Percentiles rank a stretch among this genome's conserved stretches.
Conservation (phyloP, 2,888 invertebrate genomes). For the Hemaris fuciformis region DNA sequence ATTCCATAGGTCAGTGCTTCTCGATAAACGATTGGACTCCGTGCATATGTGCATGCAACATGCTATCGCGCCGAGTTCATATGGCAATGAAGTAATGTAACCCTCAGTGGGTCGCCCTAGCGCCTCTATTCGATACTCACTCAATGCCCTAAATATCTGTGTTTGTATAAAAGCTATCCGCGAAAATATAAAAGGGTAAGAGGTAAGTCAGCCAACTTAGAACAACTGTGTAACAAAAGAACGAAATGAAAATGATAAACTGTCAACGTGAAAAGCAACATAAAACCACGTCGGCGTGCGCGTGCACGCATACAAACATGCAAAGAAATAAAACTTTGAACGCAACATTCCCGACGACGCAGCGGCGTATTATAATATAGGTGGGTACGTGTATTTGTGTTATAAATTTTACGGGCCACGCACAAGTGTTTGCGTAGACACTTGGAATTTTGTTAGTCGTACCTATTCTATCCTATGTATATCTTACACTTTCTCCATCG, state of each 20-base stretch:
- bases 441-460: conserved; percentile 57
- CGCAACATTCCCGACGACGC: conserved; percentile 61
- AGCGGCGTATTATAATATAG: conserved; percentile 28
- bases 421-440: conserved; percentile 64
- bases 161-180: neutral
- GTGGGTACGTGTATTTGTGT: conserved; percentile 53
- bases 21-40: conserved; percentile 51
- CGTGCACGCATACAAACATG: conserved; percentile 44
- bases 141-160: conserved; percentile 29
- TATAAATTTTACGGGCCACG: conserved; percentile 66
- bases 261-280: conserved; percentile 3
- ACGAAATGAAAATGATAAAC: conserved; percentile 11
- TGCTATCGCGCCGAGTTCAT: conserved; percentile 24
- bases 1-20: conserved; percentile 58
- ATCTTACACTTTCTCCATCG: conserved; percentile 10
- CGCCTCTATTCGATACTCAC: neutral
- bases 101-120: conserved; percentile 10
- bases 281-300: conserved; percentile 21
- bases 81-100: conserved; percentile 29
- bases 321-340: conserved; percentile 54
- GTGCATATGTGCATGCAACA: conserved; percentile 30
- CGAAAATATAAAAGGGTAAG: neutral
- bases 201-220: neutral
- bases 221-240: neutral
- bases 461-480: conserved; percentile 21